Conservation (phyloP, 2,113 vertebrate genomes). For the Loxodonta africana region DNA sequence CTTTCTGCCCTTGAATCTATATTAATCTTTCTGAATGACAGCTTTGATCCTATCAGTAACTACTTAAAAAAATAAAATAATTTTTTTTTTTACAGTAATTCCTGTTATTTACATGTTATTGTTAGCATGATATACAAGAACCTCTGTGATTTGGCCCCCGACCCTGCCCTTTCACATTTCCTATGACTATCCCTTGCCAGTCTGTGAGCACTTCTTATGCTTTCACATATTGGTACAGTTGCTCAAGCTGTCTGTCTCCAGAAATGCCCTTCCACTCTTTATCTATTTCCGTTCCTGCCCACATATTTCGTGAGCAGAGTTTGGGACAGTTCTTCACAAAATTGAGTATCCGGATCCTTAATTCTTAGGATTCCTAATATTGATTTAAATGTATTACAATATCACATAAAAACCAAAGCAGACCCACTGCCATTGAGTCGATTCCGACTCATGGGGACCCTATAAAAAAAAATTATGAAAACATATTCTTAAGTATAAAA, state of each 20-base stretch:
- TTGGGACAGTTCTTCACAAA: neutral
- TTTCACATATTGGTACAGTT: neutral
- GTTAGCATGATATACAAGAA: neutral
- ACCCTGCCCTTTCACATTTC: neutral
- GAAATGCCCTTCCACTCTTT: neutral
- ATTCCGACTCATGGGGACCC: too few species aligned
- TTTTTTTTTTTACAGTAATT: neutral
- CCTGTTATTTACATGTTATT: neutral
- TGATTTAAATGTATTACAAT: slow-evolving; percentile 7
- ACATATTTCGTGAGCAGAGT: neutral
- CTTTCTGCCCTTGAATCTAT: neutral
- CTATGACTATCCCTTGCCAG: neutral
- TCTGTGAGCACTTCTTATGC: neutral
- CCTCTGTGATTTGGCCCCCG: neutral
- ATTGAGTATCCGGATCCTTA: neutral
- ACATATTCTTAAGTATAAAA: neutral
- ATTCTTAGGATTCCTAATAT: neutral
- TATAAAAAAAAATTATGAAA: neutral
- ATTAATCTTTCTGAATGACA: neutral
- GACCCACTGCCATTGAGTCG: too few species aligned
- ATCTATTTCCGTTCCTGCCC: neutral
- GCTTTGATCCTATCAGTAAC: neutral
- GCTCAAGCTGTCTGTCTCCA: neutral
- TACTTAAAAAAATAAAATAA: neutral
- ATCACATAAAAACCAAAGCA: neutral